Evolutionary conservation across 2,113 vertebrate species (phyloP).

Genomic region (Ellobius talpinus): DNA sequence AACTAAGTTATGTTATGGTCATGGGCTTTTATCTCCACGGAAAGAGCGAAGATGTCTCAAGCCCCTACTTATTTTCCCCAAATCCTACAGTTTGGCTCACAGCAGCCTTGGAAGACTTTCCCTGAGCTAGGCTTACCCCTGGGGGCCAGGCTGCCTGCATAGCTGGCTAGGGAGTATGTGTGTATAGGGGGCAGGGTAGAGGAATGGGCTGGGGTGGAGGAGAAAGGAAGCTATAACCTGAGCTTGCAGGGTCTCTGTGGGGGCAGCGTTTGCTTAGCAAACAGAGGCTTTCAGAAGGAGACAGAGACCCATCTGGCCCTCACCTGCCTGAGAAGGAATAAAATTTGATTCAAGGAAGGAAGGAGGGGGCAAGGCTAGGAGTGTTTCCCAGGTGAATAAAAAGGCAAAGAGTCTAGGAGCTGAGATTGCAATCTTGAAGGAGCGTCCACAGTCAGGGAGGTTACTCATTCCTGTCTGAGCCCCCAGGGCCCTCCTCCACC

Average conservation of each 20-base stretch:
- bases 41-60: conserved; percentile 59
- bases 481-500: background rate
- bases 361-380: background rate
- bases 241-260: conserved; percentile 29
- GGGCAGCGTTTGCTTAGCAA: conserved; percentile 72
- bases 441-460: conserved; percentile 35
- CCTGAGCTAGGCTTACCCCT: background rate
- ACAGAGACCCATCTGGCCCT: conserved; percentile 2
- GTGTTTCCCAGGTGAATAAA: conserved; percentile 69
- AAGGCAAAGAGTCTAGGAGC: conserved; percentile 63
- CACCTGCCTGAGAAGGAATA: background rate
- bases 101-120: conserved; percentile 47
- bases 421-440: conserved; percentile 70
- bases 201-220: background rate
- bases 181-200: no score
- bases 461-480: conserved; percentile 71
- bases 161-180: background rate
- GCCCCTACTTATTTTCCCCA: conserved; percentile 33
- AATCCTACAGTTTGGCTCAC: conserved; percentile 35
- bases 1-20: conserved; percentile 60
- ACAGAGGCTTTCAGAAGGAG: conserved; percentile 68
- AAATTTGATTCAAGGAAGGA: conserved; percentile 49
- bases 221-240: conserved; percentile 57
- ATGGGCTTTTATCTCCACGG: conserved; percentile 64
- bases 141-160: background rate